phyloP scores from a whole-genome alignment of 2,888 invertebrate genomes.

The Gnatocerus cornutus region DNA sequence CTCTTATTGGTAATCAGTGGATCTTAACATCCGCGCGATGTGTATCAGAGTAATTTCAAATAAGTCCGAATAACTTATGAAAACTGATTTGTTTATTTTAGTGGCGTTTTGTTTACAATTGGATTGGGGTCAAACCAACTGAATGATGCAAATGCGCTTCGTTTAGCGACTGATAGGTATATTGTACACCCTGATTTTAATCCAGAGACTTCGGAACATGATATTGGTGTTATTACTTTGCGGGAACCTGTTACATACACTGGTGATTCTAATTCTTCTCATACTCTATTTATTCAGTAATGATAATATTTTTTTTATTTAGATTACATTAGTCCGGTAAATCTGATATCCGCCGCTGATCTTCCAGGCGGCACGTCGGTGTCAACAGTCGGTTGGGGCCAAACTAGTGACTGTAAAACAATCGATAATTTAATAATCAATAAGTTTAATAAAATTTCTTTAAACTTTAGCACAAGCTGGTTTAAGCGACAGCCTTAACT shows the following conservation, averaged over 20 bases:
- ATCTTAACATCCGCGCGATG: conserved; percentile 1
- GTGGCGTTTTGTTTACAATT: conserved; percentile 12
- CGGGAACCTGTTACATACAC: conserved; percentile 18
- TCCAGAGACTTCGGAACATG: conserved; percentile 8
- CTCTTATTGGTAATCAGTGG: background rate
- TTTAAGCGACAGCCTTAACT: conserved; percentile 1
- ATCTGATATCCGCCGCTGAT: background rate
- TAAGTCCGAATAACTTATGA: too few species aligned
- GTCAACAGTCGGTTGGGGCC: conserved; percentile 29
- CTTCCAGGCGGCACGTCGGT: background rate
- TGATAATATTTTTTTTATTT: too few species aligned
- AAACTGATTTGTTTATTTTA: conserved; percentile 7
- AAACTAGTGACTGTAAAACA: conserved; percentile 35
- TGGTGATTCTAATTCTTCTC: too few species aligned
- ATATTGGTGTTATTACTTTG: conserved; percentile 19
- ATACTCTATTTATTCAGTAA: too few species aligned
- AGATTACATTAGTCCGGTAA: conserved; percentile 25
- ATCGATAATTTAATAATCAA: too few species aligned
- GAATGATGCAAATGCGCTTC: conserved; percentile 9
- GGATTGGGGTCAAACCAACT: conserved; percentile 19
- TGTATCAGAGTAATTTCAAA: background rate
- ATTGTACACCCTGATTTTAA: conserved; percentile 24
- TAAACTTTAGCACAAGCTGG: conserved; percentile 14
- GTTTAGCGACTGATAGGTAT: conserved; percentile 9
- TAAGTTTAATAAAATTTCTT: too few species aligned